Conservation (phyloP, 1,140 invertebrate genomes). For the Hyphantria cunea region DNA sequence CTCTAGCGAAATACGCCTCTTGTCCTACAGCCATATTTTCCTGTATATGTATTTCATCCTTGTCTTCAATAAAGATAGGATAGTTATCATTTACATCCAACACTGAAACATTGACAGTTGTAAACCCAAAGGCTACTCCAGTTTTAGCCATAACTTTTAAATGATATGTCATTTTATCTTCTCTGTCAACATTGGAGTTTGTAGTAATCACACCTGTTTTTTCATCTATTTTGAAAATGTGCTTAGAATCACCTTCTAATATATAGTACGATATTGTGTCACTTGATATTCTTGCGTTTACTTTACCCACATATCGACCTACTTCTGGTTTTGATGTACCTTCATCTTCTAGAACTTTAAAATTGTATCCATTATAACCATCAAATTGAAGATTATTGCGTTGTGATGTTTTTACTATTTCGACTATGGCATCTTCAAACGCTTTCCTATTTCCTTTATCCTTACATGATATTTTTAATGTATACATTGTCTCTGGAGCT, state of each 20-base stretch:
- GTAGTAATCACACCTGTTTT: constrained; percentile 90
- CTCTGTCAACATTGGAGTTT: constrained; percentile 91
- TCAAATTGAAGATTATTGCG: constrained; percentile 88
- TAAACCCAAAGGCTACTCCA: constrained; percentile 86
- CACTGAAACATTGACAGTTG: constrained; percentile 90
- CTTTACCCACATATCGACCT: constrained; percentile 88
- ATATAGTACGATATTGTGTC: constrained; percentile 89
- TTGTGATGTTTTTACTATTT: constrained; percentile 89
- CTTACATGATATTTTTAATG: constrained; percentile 88
- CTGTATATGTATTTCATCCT: constrained; percentile 88
- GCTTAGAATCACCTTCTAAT: constrained; percentile 90
- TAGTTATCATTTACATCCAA: constrained; percentile 96
- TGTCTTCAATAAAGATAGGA: constrained; percentile 90
- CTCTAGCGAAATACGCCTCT: constrained; percentile 93
- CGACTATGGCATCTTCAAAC: constrained; percentile 89
- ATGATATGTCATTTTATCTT: constrained; percentile 89
- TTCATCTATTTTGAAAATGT: constrained; percentile 91
- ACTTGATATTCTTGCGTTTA: constrained; percentile 83
- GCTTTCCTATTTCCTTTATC: constrained; percentile 89
- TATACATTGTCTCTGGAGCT: constrained; percentile 86
- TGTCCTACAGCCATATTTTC: constrained; percentile 96
- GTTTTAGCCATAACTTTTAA: constrained; percentile 89
- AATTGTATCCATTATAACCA: constrained; percentile 88
- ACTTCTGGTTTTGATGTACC: constrained; percentile 80
- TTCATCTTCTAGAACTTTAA: constrained; percentile 92